Evolutionary conservation across 2,888 invertebrate species (phyloP).

Genomic region (Leucoptera coffeella): DNA sequence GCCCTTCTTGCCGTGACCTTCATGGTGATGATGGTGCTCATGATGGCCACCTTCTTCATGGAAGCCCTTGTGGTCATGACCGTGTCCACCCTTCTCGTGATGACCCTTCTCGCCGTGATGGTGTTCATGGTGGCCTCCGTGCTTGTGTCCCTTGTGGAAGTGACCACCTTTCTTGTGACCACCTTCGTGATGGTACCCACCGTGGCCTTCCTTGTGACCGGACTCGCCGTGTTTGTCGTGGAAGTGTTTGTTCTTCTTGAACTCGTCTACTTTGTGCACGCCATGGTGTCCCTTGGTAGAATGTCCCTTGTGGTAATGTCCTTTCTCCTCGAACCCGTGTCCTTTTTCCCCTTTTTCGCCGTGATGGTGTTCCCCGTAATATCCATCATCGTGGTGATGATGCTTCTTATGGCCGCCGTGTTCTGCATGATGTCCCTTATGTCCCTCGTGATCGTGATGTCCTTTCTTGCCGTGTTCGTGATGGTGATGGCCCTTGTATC

Average conservation of each 20-base stretch:
- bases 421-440: constrained; percentile 54
- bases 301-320: constrained; percentile 75
- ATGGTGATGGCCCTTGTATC: constrained; percentile 61
- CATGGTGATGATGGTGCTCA: constrained; percentile 68
- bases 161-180: constrained; percentile 76
- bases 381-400: constrained; percentile 60
- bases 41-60: constrained; percentile 73
- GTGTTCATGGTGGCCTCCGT: constrained; percentile 69
- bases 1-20: constrained; percentile 70
- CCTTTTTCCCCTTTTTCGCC: constrained; percentile 62
- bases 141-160: constrained; percentile 71
- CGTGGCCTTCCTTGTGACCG: constrained; percentile 71
- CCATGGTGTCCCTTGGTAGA: constrained; percentile 80
- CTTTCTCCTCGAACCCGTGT: constrained; percentile 45
- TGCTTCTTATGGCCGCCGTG: constrained; percentile 58
- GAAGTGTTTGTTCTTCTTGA: constrained; percentile 79
- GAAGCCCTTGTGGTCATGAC: constrained; percentile 73
- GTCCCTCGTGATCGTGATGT: constrained; percentile 63
- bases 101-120: constrained; percentile 76
- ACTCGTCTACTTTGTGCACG: constrained; percentile 77
- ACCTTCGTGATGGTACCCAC: constrained; percentile 68
- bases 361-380: constrained; percentile 57
- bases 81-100: constrained; percentile 72
- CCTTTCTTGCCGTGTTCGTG: constrained; percentile 65
- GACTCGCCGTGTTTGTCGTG: constrained; percentile 76